phyloP scores from a whole-genome alignment of 1,140 invertebrate genomes.

The Aphelenchoides avenae region DNA sequence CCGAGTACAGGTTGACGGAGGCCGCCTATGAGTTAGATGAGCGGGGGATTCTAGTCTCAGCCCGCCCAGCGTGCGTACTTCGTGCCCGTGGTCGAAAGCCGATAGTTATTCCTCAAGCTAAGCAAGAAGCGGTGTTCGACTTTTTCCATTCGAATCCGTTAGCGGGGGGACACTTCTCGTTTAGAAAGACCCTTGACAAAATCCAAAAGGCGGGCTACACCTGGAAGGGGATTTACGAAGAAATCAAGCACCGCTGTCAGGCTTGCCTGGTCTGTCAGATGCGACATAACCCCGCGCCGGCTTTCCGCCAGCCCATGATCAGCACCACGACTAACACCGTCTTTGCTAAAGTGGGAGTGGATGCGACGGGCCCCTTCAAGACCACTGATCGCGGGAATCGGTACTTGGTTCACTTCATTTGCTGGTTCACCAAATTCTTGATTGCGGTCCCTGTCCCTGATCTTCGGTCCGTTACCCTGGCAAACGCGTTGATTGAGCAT shows the following conservation, averaged over 20 bases:
- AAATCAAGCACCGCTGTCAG: slow-evolving; percentile 1
- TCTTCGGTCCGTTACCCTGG: slow-evolving; percentile 1
- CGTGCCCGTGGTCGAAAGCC: no score
- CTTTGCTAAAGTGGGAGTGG: slow-evolving; percentile 16
- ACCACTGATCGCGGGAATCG: slow-evolving; percentile 2
- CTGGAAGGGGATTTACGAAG: slow-evolving; percentile 3
- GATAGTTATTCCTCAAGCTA: no score
- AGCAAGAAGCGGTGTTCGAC: no score
- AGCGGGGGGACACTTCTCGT: slow-evolving; percentile 8
- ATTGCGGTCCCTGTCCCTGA: slow-evolving; percentile 9
- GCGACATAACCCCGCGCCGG: slow-evolving; percentile 5
- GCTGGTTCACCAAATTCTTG: slow-evolving; percentile 8
- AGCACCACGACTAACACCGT: neutral
- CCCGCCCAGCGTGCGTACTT: no score
- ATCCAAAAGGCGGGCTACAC: slow-evolving; percentile 4
- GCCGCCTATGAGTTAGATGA: no score
- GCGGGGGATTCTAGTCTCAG: no score
- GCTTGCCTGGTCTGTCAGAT: slow-evolving; percentile 12
- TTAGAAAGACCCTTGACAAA: slow-evolving; percentile 10
- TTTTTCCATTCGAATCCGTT: slow-evolving; percentile 5
- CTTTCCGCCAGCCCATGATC: slow-evolving; percentile 2
- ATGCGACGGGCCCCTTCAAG: slow-evolving; percentile 6
- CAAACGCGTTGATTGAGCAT: slow-evolving; percentile 8
- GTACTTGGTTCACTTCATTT: slow-evolving; percentile 14
- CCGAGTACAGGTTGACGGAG: no score